A percentile compares a stretch with the other conserved stretches of the same genome.
These are phyloP conservation scores for Rhinophrynus dorsalis DNA, from an alignment of 2,797 vertebrate species.

Conservation along the genomic window DNA sequence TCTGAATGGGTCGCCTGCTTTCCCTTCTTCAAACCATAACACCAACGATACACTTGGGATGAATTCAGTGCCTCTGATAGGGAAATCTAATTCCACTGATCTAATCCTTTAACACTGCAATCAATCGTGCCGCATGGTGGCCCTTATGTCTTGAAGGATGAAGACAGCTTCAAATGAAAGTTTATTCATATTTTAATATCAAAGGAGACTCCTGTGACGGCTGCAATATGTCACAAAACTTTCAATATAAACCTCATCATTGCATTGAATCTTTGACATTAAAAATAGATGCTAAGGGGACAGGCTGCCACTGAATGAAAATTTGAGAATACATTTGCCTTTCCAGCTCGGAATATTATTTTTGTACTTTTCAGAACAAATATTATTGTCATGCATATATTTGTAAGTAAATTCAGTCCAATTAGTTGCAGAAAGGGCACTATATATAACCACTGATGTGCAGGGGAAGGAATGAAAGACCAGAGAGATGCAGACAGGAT, in stretches of 20 bases:
- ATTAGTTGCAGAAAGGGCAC: too few species aligned
- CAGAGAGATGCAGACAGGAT: too few species aligned
- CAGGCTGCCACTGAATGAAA: conserved; percentile 21
- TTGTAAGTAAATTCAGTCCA: not conserved
- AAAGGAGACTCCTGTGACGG: conserved; percentile 36
- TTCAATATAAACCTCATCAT: conserved; percentile 49
- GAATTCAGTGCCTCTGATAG: conserved; percentile 31
- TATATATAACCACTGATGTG: too few species aligned
- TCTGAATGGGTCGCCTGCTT: conserved; percentile 39
- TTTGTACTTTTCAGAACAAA: conserved; percentile 29
- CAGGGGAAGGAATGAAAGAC: too few species aligned
- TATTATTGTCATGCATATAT: conserved; percentile 32
- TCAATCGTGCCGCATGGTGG: conserved; percentile 26
- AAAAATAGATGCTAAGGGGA: conserved; percentile 45
- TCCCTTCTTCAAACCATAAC: conserved; percentile 36
- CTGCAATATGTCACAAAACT: conserved; percentile 25
- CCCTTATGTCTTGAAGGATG: conserved; percentile 43
- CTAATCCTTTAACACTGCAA: conserved; percentile 47
- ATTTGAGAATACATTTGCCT: not conserved
- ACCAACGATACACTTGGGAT: conserved; percentile 44
- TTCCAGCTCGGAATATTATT: conserved; percentile 7
- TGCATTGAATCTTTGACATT: conserved; percentile 45
- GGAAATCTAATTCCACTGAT: conserved; percentile 49
- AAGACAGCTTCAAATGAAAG: conserved; percentile 44
- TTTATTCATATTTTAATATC: conserved; percentile 44